Base-by-base conservation (phyloP, 2,113 vertebrate genomes). In the Xiphorhynchus elegans region DNA sequence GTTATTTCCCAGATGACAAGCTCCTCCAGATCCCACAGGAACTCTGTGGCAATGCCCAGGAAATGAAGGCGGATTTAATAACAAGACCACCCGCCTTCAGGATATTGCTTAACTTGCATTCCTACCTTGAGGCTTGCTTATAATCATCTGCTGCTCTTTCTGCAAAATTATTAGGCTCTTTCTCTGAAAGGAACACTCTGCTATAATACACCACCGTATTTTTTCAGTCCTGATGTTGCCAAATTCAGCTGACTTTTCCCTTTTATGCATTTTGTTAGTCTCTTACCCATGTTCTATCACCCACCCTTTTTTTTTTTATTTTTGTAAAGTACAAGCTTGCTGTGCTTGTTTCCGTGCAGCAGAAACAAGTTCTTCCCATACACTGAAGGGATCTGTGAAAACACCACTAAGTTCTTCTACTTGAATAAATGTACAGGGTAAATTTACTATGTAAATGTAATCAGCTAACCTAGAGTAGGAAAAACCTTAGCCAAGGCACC, bases 31-130 rank as follows among this genome's bases (percentile, higher is more conserved):
- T 52, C 29, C 15, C 79, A 70, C 42, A 86, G 63, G 68, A 94
- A 60, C 50, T 77, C 63, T 86, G 84, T 1, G 10, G 84, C 59
- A 90, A 76, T 90, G 42, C 13, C 72, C 82, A 90, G 90, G 72
- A 96, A 90, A 70, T 73, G 42, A 88, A 90, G 55, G 33, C 4
- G 1, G 82, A 56, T 87, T 87, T 89, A 95, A 76, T 75, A 85
- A 90, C 59, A 77, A 91, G 93, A 93, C 82, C 90, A 93, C 88
- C 78, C 67, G 80, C 52, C 59, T 91, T 59, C 82, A 94, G 93
- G 79, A 72, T 94, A 91, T 89, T 93, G 75, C 74, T 94, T 85
- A 80, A 88, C 55, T 83, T 69, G 29, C 59, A 78, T 90, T 92
- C 66, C 56, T 94, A 56, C 87, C 87, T 96, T 42, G 42, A 72